Evolutionary conservation across 2,888 invertebrate genomes (phyloP).

Genomic region (Adelognathus sp.): DNA sequence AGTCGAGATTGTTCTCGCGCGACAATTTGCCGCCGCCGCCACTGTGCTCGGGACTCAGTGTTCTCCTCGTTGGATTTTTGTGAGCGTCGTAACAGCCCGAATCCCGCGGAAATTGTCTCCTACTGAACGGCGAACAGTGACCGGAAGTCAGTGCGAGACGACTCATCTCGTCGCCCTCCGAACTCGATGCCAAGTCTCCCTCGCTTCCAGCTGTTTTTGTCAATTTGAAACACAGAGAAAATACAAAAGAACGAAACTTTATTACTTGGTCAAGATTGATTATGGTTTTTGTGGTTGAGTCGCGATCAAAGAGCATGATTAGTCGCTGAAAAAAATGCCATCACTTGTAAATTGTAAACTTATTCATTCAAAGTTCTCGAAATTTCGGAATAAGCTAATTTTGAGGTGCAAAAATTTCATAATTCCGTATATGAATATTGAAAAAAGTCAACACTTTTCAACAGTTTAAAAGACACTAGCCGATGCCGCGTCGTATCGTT

Average conservation of each 20-base stretch:
- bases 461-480: too few relatives aligned
- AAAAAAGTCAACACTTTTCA: too few relatives aligned
- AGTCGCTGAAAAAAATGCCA: too few relatives aligned
- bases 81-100: constrained; percentile 90
- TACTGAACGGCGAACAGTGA: constrained; percentile 87
- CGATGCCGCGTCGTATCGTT: too few relatives aligned
- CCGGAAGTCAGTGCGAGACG: constrained; percentile 80
- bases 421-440: too few relatives aligned
- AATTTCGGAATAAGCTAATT: too few relatives aligned
- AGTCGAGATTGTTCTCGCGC: constrained; percentile 80
- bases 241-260: too few relatives aligned
- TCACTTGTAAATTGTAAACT: too few relatives aligned
- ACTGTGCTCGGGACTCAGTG: constrained; percentile 77
- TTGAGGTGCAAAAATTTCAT: too few relatives aligned
- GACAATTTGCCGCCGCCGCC: constrained; percentile 74
- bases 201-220: constrained; percentile 87
- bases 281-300: too few relatives aligned
- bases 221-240: constrained; percentile 37
- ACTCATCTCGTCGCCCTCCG: constrained; percentile 87
- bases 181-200: constrained; percentile 90
- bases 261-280: background rate
- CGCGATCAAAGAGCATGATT: too few relatives aligned
- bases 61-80: constrained; percentile 74
- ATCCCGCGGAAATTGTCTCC: constrained; percentile 91
- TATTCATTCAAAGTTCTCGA: too few relatives aligned